phyloP scores from a whole-genome alignment of 2,888 invertebrate genomes.

The Meganola albula region DNA sequence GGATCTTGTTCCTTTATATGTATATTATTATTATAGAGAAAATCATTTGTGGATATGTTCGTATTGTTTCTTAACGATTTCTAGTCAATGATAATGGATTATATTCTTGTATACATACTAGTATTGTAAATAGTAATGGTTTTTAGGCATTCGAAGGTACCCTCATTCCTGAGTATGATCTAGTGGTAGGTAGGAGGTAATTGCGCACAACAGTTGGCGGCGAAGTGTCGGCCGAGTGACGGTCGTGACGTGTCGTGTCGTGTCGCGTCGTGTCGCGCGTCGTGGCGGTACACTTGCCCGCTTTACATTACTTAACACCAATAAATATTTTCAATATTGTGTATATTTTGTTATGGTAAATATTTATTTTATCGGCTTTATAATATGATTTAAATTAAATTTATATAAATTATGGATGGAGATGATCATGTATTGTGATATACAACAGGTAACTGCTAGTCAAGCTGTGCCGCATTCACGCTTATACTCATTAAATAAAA shows the following conservation, averaged over 20 bases:
- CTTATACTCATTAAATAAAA: slow-evolving; percentile 73
- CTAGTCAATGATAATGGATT: slow-evolving; percentile 62
- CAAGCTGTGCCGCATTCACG: slow-evolving; percentile 74
- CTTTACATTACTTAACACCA: slow-evolving; percentile 20
- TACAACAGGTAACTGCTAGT: slow-evolving; percentile 66
- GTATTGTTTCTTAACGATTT: slow-evolving; percentile 60
- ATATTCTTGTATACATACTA: slow-evolving; percentile 61
- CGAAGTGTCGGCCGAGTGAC: too few species aligned
- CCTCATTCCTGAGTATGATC: slow-evolving; percentile 31
- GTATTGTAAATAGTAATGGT: slow-evolving; percentile 56
- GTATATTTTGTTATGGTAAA: slow-evolving; percentile 24
- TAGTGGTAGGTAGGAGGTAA: slow-evolving; percentile 54
- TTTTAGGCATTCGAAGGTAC: slow-evolving; percentile 56
- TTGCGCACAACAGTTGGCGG: slow-evolving; percentile 58
- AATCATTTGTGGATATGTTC: slow-evolving; percentile 37
- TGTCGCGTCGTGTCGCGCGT: too few species aligned
- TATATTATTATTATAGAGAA: too few species aligned
- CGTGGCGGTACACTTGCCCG: too few species aligned
- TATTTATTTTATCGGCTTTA: slow-evolving; percentile 31
- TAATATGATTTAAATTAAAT: slow-evolving; percentile 32
- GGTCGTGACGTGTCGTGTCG: too few species aligned
- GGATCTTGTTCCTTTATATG: slow-evolving; percentile 49
- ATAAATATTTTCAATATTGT: slow-evolving; percentile 16
- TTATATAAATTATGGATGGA: slow-evolving; percentile 37
- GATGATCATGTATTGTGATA: slow-evolving; percentile 63